Base-by-base conservation (phyloP, 2,113 vertebrate species). In the Muntiacus reevesi region DNA sequence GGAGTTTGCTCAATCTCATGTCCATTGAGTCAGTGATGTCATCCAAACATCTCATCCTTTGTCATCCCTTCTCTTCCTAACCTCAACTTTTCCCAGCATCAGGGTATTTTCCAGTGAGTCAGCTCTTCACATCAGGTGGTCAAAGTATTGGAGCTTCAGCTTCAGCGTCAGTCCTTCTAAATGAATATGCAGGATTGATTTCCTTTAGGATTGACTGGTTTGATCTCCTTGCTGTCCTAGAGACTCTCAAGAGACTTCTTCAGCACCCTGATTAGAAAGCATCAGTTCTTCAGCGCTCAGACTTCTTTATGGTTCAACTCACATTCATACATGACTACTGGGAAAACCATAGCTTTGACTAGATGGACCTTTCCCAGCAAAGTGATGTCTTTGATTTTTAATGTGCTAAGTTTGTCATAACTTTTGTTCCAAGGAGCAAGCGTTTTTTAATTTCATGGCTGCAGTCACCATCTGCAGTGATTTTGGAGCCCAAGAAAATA, bases 331-430 rank as follows among this genome's bases (percentile, higher is more conserved):
- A 71, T 71, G 67, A 23, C 67, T 71, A 23, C 67, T 40, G n/a
- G 67, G 19, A 40, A 71, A 71, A 71, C 5, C 67, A 36, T 40
- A 71, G 67, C n/a, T 71, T 71, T 23, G 36, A 74, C n/a, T 74
- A 74, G 17, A 74, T 0, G 0, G n/a, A 74, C 10, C n/a, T 74
- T 74, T 74, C 5, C 10, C n/a, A 40, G 67, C n/a, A 74, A 74
- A 74, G 10, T 74, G 67, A 74, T 74, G 19, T 23, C 19, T 40
- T 36, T 74, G n/a, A n/a, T 2, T 40, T 74, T 74, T 40, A 74
- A 74, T 23, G 10, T 40, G 19, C 19, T 40, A 40, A 23, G 67
- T 74, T 74, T 74, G 67, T 74, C 67, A 74, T 74, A 74, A 23
- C n/a, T 74, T 74, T 23, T 74, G 4, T 36, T 40, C n/a, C n/a